A percentile compares a stretch with the other conserved stretches of the same genome.
phyloP scores from a whole-genome alignment of 2,888 invertebrate species.

The Quadroppia sp. region DNA sequence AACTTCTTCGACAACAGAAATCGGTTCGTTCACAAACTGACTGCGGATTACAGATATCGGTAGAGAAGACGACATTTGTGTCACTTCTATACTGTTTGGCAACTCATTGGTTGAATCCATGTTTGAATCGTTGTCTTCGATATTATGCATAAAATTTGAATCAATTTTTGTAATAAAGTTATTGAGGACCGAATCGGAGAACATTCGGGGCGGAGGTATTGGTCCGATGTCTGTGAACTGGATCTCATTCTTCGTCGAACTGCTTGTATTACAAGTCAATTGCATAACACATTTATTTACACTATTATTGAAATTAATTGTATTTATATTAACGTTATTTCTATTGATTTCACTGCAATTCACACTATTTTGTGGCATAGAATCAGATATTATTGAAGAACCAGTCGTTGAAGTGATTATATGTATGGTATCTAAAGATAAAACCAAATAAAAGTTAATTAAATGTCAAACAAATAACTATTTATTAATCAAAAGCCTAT shows the following conservation, averaged over 20 bases:
- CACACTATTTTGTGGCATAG: neutral
- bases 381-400: neutral
- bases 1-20: constrained; percentile 60
- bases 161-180: neutral
- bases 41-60: constrained; percentile 17
- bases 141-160: neutral
- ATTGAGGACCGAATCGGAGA: constrained; percentile 33
- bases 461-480: neutral
- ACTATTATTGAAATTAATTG: constrained; percentile 3
- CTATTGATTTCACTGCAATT: constrained; percentile 12
- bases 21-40: neutral
- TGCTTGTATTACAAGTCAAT: constrained; percentile 15
- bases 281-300: constrained; percentile 22
- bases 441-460: neutral
- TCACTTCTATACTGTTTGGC: neutral
- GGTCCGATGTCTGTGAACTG: constrained; percentile 39
- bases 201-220: constrained; percentile 42
- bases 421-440: constrained; percentile 4
- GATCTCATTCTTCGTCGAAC: neutral
- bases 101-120: neutral
- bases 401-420: constrained; percentile 18
- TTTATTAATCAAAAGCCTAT: neutral
- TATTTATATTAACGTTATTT: constrained; percentile 30
- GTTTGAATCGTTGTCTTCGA: constrained; percentile 10
- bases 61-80: constrained; percentile 14